These are phyloP conservation scores for Mimumesa dahlbomi DNA, from an alignment of 2,888 invertebrate species.

Conservation along the genomic window DNA sequence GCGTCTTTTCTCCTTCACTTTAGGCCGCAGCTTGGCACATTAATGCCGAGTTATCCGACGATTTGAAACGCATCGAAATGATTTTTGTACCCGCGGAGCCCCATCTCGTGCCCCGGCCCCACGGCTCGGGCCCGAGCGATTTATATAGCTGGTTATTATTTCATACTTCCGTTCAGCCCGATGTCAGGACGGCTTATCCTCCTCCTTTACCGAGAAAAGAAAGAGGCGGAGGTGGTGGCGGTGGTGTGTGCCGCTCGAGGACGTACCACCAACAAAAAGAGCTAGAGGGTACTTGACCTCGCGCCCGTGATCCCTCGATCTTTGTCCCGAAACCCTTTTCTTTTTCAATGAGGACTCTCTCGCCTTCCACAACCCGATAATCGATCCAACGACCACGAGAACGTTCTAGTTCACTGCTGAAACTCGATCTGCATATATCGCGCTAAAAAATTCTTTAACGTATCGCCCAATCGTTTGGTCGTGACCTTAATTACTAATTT, in stretches of 20 bases:
- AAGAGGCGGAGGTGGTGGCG: constrained; percentile 33
- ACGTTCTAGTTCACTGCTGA: not conserved
- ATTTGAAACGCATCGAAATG: constrained; percentile 74
- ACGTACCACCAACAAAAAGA: constrained; percentile 57
- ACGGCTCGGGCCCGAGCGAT: constrained; percentile 58
- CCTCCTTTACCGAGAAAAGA: constrained; percentile 51
- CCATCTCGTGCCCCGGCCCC: constrained; percentile 47
- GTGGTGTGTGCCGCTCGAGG: constrained; percentile 30
- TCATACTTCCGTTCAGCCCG: constrained; percentile 69
- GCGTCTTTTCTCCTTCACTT: constrained; percentile 35
- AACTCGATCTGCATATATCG: too few species aligned
- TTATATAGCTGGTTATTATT: constrained; percentile 74
- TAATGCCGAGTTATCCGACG: constrained; percentile 73
- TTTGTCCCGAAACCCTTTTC: constrained; percentile 40
- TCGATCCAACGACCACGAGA: constrained; percentile 20
- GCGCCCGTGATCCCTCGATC: constrained; percentile 50
- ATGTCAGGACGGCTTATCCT: constrained; percentile 68
- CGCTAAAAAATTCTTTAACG: too few species aligned
- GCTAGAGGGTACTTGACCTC: constrained; percentile 58
- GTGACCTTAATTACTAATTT: not conserved
- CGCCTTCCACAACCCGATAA: constrained; percentile 29
- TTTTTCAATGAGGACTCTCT: constrained; percentile 11
- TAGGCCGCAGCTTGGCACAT: constrained; percentile 63
- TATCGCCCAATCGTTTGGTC: too few species aligned
- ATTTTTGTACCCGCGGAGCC: constrained; percentile 64